phyloP scores from a whole-genome alignment of 1,140 invertebrate genomes.

The Bombus breviceps region DNA sequence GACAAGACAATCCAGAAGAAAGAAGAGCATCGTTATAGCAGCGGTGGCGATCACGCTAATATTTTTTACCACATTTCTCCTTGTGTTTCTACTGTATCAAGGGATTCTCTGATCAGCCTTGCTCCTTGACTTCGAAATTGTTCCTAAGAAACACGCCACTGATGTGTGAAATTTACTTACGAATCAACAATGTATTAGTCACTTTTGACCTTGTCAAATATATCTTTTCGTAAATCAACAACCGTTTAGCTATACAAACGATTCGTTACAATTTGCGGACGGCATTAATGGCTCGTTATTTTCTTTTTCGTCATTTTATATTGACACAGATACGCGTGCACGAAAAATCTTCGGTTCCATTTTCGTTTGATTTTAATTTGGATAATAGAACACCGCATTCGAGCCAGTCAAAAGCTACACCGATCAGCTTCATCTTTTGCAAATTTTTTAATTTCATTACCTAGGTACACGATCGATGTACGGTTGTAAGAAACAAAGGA shows the following conservation, averaged over 20 bases:
- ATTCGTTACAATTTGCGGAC: not conserved
- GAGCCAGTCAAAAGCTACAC: no score
- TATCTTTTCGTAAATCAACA: no score
- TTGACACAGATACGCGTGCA: not conserved
- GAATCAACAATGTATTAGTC: constrained; percentile 37
- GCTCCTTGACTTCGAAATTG: not conserved
- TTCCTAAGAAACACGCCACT: no score
- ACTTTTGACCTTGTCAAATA: no score
- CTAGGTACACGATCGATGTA: no score
- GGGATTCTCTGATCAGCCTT: constrained; percentile 36
- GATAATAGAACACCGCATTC: no score
- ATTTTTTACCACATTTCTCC: constrained; percentile 31
- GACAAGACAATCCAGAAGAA: constrained; percentile 30
- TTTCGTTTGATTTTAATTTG: no score
- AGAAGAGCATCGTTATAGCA: constrained; percentile 29
- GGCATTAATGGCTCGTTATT: no score
- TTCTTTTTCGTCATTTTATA: not conserved
- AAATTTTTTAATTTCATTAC: no score
- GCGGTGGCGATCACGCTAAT: not conserved
- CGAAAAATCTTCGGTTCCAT: not conserved
- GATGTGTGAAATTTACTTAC: not conserved
- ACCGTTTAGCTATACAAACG: not conserved
- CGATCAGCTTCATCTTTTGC: no score
- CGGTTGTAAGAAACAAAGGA: no score
- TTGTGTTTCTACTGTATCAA: constrained; percentile 53